Conservation (phyloP, 2,888 invertebrate species). For the Pseudeuparius sepicola region DNA sequence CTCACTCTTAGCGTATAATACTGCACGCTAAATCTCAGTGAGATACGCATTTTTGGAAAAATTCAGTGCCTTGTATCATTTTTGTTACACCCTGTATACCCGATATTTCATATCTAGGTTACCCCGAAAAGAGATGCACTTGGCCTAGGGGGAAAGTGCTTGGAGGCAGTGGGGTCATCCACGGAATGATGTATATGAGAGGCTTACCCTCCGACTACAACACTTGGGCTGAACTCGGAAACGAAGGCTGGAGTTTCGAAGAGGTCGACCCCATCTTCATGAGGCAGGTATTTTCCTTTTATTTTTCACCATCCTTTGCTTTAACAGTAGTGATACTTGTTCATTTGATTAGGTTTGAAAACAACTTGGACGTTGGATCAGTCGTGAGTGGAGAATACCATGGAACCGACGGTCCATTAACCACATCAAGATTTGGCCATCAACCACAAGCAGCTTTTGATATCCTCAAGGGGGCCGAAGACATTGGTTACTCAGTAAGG, state of each 20-base stretch:
- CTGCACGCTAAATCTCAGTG: too few relatives aligned
- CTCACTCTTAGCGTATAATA: too few relatives aligned
- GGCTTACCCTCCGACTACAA: conserved; percentile 51
- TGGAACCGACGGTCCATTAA: conserved; percentile 48
- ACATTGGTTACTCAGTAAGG: conserved; percentile 46
- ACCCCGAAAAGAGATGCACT: conserved; percentile 44
- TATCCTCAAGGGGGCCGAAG: conserved; percentile 48
- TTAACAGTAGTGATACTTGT: too few relatives aligned
- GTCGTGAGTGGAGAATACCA: conserved; percentile 49
- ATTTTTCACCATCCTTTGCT: too few relatives aligned
- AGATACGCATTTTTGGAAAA: too few relatives aligned
- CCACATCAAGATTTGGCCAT: conserved; percentile 52
- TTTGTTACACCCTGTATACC: too few relatives aligned
- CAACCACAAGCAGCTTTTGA: conserved; percentile 46
- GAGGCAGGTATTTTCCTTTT: too few relatives aligned
- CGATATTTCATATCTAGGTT: too few relatives aligned
- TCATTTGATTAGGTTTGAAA: too few relatives aligned
- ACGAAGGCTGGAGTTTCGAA: conserved; percentile 50
- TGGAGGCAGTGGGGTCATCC: conserved; percentile 60
- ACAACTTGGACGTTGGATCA: conserved; percentile 52
- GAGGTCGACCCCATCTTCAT: conserved; percentile 59
- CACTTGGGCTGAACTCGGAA: conserved; percentile 51
- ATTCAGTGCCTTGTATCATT: too few relatives aligned
- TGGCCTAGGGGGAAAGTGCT: conserved; percentile 59
- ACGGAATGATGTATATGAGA: conserved; percentile 54